Conservation (phyloP, 2,888 invertebrate species). For the Volucella zonaria region DNA sequence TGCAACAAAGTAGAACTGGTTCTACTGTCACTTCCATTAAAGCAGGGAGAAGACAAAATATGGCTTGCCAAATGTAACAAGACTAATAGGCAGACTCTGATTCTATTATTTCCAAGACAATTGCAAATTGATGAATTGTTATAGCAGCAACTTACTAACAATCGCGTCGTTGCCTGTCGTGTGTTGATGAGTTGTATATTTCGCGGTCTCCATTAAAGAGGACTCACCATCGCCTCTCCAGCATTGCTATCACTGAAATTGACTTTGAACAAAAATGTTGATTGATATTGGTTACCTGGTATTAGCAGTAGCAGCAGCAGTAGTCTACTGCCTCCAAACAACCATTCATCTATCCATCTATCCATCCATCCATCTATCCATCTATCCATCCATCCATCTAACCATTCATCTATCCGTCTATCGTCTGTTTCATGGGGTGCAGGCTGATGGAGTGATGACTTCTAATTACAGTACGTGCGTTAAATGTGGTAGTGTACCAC, state of each 20-base stretch:
- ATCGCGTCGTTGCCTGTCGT: slow-evolving; percentile 47
- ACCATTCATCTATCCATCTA: slow-evolving; percentile 49
- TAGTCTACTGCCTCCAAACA: slow-evolving; percentile 54
- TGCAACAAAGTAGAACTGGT: slow-evolving; percentile 40
- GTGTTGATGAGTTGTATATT: slow-evolving; percentile 55
- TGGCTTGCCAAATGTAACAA: slow-evolving; percentile 72
- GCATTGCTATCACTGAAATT: slow-evolving; percentile 38
- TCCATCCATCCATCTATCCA: slow-evolving; percentile 43
- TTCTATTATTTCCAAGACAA: slow-evolving; percentile 68
- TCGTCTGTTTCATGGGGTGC: slow-evolving; percentile 69
- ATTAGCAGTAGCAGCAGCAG: slow-evolving; percentile 44
- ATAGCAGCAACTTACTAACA: slow-evolving; percentile 51
- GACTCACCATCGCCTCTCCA: slow-evolving; percentile 63
- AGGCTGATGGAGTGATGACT: slow-evolving; percentile 73
- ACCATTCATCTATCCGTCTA: slow-evolving; percentile 55
- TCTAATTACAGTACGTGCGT: slow-evolving; percentile 73
- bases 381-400: slow-evolving; percentile 48
- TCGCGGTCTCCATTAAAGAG: slow-evolving; percentile 68
- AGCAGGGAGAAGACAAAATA: slow-evolving; percentile 9
- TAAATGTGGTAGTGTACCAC: slow-evolving; percentile 43
- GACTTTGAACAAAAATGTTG: slow-evolving; percentile 63
- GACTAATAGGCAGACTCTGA: slow-evolving; percentile 73
- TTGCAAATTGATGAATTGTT: slow-evolving; percentile 58
- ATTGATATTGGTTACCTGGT: slow-evolving; percentile 71
- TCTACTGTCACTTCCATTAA: slow-evolving; percentile 25